A percentile compares a stretch with the other conserved stretches of the same genome.
These are phyloP conservation scores for Noctua fimbriata DNA, from an alignment of 2,888 invertebrate genomes.

Conservation along the genomic window DNA sequence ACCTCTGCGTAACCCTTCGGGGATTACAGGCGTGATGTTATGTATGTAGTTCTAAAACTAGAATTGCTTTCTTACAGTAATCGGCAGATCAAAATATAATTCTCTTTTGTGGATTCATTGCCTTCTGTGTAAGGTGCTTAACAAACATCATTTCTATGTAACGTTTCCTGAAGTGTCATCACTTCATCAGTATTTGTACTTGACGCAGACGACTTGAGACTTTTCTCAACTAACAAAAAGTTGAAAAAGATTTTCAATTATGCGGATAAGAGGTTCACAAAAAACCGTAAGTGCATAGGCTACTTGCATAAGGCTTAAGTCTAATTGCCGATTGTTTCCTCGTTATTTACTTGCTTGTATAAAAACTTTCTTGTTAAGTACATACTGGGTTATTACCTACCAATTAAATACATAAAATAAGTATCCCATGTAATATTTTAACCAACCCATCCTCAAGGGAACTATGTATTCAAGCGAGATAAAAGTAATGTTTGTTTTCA, in stretches of 20 bases:
- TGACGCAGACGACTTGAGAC: neutral
- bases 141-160: neutral
- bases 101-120: neutral
- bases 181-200: neutral
- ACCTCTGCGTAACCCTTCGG: too few species aligned
- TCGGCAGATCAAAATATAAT: neutral
- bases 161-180: neutral
- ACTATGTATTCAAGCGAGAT: slow-evolving; percentile 59
- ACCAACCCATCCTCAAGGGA: slow-evolving; percentile 54
- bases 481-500: slow-evolving; percentile 64
- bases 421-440: slow-evolving; percentile 47
- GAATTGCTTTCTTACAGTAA: neutral
- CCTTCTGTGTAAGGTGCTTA: neutral
- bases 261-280: too few species aligned
- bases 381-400: neutral
- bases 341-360: neutral
- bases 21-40: too few species aligned
- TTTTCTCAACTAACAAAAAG: too few species aligned
- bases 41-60: neutral
- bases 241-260: too few species aligned
- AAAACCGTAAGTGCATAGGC: neutral
- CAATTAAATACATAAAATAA: slow-evolving; percentile 49
- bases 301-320: too few species aligned
- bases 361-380: neutral
- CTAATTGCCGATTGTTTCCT: neutral